Conservation (phyloP, 2,113 vertebrate species). For the Rostratula benghalensis region DNA sequence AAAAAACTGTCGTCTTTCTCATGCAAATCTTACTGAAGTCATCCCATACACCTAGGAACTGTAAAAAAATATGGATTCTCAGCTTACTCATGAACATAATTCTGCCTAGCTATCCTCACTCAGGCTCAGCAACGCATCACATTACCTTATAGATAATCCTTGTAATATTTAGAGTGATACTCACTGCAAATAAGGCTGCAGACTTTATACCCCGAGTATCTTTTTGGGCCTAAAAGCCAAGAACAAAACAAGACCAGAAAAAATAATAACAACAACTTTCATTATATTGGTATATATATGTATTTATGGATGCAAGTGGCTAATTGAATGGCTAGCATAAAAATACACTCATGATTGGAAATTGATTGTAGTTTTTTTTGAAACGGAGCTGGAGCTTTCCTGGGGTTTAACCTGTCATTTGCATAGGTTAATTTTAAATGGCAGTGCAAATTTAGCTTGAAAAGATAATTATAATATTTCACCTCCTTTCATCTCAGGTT, state of each 20-base stretch:
- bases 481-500: slow-evolving; percentile 86
- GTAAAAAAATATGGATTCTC: neutral
- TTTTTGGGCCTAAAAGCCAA: neutral
- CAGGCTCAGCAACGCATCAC: neutral
- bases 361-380: slow-evolving; percentile 62
- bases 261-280: neutral
- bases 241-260: neutral
- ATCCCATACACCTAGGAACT: neutral
- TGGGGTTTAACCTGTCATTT: slow-evolving; percentile 84
- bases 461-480: slow-evolving; percentile 96
- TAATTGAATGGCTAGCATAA: slow-evolving; percentile 55
- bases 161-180: neutral
- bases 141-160: neutral
- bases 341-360: slow-evolving; percentile 61
- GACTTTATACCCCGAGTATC: neutral
- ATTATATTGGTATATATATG: neutral
- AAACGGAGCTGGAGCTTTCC: slow-evolving; percentile 57
- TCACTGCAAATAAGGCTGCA: neutral
- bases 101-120: neutral
- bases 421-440: slow-evolving; percentile 96
- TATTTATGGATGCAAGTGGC: slow-evolving; percentile 35
- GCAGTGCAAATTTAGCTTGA: slow-evolving; percentile 92
- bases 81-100: neutral
- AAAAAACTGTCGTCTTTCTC: neutral
- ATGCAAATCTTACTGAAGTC: neutral